Percentiles rank a stretch among this genome's conserved stretches.
Conservation (phyloP, 2,888 invertebrate genomes). For the Ellobium chinense region DNA sequence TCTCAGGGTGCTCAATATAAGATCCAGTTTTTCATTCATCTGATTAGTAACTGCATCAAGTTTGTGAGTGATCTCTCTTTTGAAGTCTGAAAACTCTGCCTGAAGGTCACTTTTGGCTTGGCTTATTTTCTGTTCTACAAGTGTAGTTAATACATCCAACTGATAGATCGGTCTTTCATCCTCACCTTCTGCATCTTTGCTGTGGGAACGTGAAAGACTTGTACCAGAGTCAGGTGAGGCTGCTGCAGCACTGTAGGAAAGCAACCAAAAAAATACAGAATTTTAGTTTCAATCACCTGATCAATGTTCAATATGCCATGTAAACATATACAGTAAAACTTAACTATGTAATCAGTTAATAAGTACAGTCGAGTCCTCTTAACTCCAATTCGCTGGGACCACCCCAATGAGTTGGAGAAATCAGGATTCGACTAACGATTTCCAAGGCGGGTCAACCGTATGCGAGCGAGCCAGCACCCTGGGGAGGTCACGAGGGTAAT, state of each 20-base stretch:
- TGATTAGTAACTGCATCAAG: neutral
- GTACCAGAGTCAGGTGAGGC: slow-evolving; percentile 27
- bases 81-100: neutral
- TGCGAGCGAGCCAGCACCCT: too few species aligned
- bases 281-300: too few species aligned
- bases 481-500: too few species aligned
- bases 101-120: slow-evolving; percentile 26
- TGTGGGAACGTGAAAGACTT: neutral
- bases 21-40: slow-evolving; percentile 36
- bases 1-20: slow-evolving; percentile 10
- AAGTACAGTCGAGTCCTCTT: too few species aligned
- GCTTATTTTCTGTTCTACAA: slow-evolving; percentile 29
- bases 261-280: too few species aligned
- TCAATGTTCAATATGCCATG: too few species aligned
- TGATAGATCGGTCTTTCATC: neutral
- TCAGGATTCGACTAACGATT: too few species aligned
- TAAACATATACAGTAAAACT: too few species aligned
- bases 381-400: too few species aligned
- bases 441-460: too few species aligned
- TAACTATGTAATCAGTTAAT: too few species aligned
- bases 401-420: too few species aligned
- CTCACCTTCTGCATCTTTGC: neutral
- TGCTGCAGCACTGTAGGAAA: neutral
- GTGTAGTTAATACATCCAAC: neutral
- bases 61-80: slow-evolving; percentile 12